Conservation (phyloP, 2,113 vertebrate species). For the Crotalus tigris region DNA sequence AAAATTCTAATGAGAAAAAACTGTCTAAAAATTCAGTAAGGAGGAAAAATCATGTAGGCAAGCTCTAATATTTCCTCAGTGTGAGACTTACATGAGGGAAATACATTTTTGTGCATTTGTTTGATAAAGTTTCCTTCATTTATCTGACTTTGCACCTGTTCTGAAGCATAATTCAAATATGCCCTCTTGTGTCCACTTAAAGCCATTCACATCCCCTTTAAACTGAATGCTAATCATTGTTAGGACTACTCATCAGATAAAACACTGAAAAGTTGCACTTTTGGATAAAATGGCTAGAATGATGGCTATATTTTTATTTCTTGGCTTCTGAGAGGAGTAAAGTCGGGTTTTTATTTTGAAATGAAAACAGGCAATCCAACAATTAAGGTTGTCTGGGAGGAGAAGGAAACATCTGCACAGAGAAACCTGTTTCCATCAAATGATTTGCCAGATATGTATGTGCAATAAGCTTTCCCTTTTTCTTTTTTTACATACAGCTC, state of each 20-base stretch:
- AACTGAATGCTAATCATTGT: background rate
- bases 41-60: background rate
- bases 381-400: background rate
- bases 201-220: background rate
- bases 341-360: background rate
- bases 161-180: background rate
- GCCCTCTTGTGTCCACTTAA: slow-evolving; percentile 46
- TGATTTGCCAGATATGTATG: background rate
- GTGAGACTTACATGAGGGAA: background rate
- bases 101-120: background rate
- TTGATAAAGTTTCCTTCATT: background rate
- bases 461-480: background rate
- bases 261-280: background rate
- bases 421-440: background rate
- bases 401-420: background rate
- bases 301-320: background rate
- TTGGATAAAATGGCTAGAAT: background rate
- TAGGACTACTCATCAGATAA: background rate
- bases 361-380: background rate
- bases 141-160: background rate
- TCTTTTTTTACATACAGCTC: background rate
- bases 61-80: background rate
- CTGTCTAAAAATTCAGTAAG: background rate
- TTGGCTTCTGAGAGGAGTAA: background rate
- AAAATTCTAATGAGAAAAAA: background rate